phyloP scores from a whole-genome alignment of 2,113 vertebrate species.

The Vulpes ferrilata region DNA sequence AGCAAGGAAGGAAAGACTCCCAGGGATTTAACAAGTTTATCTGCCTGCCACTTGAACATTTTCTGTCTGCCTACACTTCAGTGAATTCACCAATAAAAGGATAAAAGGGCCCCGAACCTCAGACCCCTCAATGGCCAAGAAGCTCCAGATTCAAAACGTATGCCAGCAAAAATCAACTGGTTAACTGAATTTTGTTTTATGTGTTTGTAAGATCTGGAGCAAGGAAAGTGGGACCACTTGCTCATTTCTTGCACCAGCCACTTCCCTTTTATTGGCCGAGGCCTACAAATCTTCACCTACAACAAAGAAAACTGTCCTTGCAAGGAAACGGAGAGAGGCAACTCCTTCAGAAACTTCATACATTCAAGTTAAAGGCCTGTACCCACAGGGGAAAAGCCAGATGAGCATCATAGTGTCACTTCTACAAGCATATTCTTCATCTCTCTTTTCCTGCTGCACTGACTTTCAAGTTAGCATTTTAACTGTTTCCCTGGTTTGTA shows the following conservation, averaged over 20 bases:
- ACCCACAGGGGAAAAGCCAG: background rate
- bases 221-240: background rate
- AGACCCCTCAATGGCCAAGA: constrained; percentile 75
- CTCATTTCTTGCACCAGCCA: background rate
- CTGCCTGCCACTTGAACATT: constrained; percentile 90
- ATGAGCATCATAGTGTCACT: background rate
- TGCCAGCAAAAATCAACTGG: constrained; percentile 76
- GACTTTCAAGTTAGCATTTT: constrained; percentile 26
- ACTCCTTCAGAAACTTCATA: constrained; percentile 17
- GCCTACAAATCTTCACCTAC: constrained; percentile 60
- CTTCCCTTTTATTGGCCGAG: constrained; percentile 69
- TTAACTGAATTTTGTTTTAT: constrained; percentile 65
- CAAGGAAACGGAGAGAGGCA: constrained; percentile 63
- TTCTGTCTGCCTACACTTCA: constrained; percentile 89
- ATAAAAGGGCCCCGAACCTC: constrained; percentile 87
- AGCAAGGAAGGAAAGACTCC: constrained; percentile 89
- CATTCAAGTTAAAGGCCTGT: background rate
- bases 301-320: constrained; percentile 47
- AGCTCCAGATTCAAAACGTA: constrained; percentile 86
- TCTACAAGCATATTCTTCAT: background rate
- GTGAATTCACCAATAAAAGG: constrained; percentile 89
- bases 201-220: constrained; percentile 7
- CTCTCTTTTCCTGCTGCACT: background rate
- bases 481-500: background rate
- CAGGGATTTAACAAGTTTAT: constrained; percentile 91